Percentiles rank a stretch among this genome's conserved stretches.
phyloP scores from a whole-genome alignment of 1,140 invertebrate genomes.

The Drosophila lini region DNA sequence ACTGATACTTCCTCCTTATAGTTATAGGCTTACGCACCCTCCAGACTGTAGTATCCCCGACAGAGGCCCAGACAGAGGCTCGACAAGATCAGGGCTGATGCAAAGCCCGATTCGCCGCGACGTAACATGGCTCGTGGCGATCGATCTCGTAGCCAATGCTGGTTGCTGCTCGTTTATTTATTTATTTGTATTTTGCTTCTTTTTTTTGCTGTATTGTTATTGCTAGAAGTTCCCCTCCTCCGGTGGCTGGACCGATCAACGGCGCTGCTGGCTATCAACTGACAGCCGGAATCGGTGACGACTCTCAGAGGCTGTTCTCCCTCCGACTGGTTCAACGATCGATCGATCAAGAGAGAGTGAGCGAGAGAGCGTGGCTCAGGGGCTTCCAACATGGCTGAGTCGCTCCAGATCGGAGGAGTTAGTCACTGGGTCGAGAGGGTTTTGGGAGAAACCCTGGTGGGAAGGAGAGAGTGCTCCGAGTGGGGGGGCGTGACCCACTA shows the following conservation, averaged over 20 bases:
- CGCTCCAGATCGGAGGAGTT: not conserved
- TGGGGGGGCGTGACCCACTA: not conserved
- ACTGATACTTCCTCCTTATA: not conserved
- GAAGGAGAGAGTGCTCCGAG: not conserved
- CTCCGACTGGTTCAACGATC: slow-evolving; percentile 12
- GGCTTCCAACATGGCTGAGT: slow-evolving; percentile 9
- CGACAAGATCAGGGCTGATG: slow-evolving; percentile 29
- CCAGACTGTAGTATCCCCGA: slow-evolving; percentile 56
- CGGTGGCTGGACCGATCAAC: slow-evolving; percentile 22
- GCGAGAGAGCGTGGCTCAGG: not conserved
- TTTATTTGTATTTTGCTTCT: not conserved
- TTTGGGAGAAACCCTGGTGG: not conserved
- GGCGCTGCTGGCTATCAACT: slow-evolving; percentile 42
- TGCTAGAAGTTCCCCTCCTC: not conserved
- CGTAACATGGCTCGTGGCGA: slow-evolving; percentile 47
- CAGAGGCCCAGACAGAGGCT: slow-evolving; percentile 34
- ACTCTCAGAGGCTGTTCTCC: slow-evolving; percentile 2
- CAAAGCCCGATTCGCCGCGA: not conserved
- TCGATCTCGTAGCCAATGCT: slow-evolving; percentile 5
- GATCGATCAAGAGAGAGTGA: not conserved
- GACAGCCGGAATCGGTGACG: not conserved
- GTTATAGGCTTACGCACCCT: slow-evolving; percentile 46
- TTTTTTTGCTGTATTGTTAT: not conserved
- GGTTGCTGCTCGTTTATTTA: slow-evolving; percentile 2
- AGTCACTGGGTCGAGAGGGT: not conserved